Conservation (phyloP, 2,113 vertebrate genomes). For the Corythoichthys intestinalis region DNA sequence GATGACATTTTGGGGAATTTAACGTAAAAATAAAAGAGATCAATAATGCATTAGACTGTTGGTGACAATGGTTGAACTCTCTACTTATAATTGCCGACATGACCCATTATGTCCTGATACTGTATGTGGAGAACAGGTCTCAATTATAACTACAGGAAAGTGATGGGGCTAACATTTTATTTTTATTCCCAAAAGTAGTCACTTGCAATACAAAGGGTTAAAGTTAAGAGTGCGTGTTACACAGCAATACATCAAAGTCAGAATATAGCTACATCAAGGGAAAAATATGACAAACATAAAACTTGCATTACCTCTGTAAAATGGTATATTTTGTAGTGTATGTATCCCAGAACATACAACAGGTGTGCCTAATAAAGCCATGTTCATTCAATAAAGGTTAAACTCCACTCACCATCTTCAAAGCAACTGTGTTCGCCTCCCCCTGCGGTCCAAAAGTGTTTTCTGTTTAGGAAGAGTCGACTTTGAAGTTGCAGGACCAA, state of each 20-base stretch:
- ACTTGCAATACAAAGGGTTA: too few species aligned
- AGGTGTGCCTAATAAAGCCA: slow-evolving; percentile 3
- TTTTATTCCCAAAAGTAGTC: too few species aligned
- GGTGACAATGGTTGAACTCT: too few species aligned
- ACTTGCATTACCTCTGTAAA: not conserved
- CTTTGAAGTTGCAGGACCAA: slow-evolving; percentile 6
- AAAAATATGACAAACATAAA: not conserved
- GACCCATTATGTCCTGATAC: too few species aligned
- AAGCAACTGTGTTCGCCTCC: slow-evolving; percentile 17
- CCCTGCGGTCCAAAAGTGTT: slow-evolving; percentile 19
- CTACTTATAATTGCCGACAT: too few species aligned
- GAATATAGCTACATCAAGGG: not conserved
- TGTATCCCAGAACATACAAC: not conserved
- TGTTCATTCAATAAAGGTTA: not conserved
- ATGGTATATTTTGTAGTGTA: not conserved
- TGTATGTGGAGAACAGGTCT: too few species aligned
- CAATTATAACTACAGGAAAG: too few species aligned
- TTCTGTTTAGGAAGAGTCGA: slow-evolving; percentile 12
- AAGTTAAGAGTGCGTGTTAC: too few species aligned
- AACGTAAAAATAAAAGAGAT: too few species aligned
- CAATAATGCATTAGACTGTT: too few species aligned
- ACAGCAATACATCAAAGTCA: not conserved
- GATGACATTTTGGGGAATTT: too few species aligned
- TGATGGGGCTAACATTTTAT: too few species aligned
- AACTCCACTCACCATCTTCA: slow-evolving; percentile 59